Percentiles rank a stretch among this genome's conserved stretches.
Evolutionary conservation across 2,113 vertebrate genomes (phyloP).

Genomic region (Cheilinus undulatus): DNA sequence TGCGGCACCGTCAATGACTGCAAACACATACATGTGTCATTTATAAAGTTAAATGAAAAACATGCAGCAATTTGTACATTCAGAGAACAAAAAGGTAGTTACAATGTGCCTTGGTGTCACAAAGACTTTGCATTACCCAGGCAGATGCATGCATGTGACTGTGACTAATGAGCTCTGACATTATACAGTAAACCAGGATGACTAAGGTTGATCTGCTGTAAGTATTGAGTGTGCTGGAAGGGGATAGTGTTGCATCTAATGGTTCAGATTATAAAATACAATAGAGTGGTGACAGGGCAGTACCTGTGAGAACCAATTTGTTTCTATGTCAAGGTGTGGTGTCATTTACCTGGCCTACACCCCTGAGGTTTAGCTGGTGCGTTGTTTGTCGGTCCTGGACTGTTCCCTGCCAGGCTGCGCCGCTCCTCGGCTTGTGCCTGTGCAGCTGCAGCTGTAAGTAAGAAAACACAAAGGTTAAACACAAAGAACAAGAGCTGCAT

Average conservation of each 20-base stretch:
- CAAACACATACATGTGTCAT: constrained; percentile 63
- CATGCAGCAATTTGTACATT: constrained; percentile 1
- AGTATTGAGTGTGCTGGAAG: constrained; percentile 48
- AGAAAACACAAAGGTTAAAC: constrained; percentile 28
- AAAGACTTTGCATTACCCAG: constrained; percentile 41
- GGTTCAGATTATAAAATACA: constrained; percentile 39
- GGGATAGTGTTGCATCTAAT: constrained; percentile 50
- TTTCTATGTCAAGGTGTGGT: constrained; percentile 41
- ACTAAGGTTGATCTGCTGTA: constrained; percentile 48
- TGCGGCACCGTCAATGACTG: constrained; percentile 91
- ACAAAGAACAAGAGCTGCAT: not conserved
- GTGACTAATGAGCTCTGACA: constrained; percentile 67
- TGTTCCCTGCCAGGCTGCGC: constrained; percentile 83
- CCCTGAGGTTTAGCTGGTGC: constrained; percentile 81
- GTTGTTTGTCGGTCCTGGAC: constrained; percentile 71
- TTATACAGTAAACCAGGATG: constrained; percentile 66
- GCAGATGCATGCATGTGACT: constrained; percentile 60
- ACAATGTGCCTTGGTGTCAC: constrained; percentile 19
- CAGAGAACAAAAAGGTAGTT: constrained; percentile 23
- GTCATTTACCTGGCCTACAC: constrained; percentile 86
- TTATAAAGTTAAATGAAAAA: constrained; percentile 12
- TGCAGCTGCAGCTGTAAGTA: constrained; percentile 88
- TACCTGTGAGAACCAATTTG: constrained; percentile 23
- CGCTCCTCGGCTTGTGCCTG: constrained; percentile 92
- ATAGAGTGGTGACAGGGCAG: constrained; percentile 22